Conservation (phyloP, 2,888 invertebrate species). For the Leptarthrus brevirostris region DNA sequence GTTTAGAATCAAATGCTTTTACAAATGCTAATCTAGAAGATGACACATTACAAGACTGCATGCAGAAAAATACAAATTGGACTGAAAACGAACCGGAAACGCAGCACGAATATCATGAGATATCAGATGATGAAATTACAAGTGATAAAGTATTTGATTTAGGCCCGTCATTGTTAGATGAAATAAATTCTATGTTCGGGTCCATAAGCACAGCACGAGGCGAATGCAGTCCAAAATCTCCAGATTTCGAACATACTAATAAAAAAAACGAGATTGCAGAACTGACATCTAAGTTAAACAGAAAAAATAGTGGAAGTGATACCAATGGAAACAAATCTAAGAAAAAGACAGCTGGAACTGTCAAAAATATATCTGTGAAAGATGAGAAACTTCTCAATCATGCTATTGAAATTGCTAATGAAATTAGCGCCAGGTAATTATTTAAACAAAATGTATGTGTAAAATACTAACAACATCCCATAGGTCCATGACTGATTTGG, state of each 20-base stretch:
- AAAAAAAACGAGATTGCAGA: slow-evolving; percentile 78
- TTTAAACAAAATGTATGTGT: background rate
- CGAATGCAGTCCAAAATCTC: slow-evolving; percentile 63
- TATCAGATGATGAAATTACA: slow-evolving; percentile 79
- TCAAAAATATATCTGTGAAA: slow-evolving; percentile 93
- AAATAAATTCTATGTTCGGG: slow-evolving; percentile 89
- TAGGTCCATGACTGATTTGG: slow-evolving; percentile 74
- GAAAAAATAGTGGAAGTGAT: slow-evolving; percentile 59
- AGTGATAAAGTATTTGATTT: slow-evolving; percentile 73
- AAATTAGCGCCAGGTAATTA: slow-evolving; percentile 79
- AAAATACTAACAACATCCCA: slow-evolving; percentile 52
- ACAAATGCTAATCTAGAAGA: slow-evolving; percentile 58
- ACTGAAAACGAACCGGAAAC: slow-evolving; percentile 28
- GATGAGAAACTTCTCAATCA: slow-evolving; percentile 92
- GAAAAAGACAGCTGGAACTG: slow-evolving; percentile 68
- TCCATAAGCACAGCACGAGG: slow-evolving; percentile 64
- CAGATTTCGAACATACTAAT: slow-evolving; percentile 71
- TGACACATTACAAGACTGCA: slow-evolving; percentile 51
- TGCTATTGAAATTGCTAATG: slow-evolving; percentile 93
- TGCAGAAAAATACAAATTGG: slow-evolving; percentile 21
- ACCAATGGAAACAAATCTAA: slow-evolving; percentile 60
- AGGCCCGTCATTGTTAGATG: slow-evolving; percentile 90
- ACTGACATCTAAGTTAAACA: slow-evolving; percentile 68
- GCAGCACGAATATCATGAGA: slow-evolving; percentile 83
- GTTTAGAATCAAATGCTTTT: slow-evolving; percentile 61